These are phyloP conservation scores for Sturnus vulgaris DNA, from an alignment of 2,113 vertebrate genomes.

Conservation along the genomic window DNA sequence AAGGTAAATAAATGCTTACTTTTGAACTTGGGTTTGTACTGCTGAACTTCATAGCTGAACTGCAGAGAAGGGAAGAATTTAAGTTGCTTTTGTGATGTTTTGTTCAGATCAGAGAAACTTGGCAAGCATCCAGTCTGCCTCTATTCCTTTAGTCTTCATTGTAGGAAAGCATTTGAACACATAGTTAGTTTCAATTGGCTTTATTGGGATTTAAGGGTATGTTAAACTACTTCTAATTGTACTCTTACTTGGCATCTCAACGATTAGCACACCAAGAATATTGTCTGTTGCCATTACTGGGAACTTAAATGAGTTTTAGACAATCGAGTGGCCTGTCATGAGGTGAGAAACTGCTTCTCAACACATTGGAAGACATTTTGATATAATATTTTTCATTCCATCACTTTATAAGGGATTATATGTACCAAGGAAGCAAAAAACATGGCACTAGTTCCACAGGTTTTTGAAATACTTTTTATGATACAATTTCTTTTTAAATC, in stretches of 20 bases:
- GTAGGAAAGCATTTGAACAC: neutral
- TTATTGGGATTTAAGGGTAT: neutral
- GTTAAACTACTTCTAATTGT: neutral
- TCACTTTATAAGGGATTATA: neutral
- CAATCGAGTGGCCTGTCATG: accelerated
- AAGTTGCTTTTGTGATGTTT: neutral
- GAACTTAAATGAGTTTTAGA: neutral
- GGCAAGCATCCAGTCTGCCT: neutral
- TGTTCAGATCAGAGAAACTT: neutral
- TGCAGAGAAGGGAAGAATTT: neutral
- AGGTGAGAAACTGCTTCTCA: neutral
- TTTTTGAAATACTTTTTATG: neutral
- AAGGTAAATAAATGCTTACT: neutral
- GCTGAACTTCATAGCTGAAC: accelerated
- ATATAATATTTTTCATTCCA: neutral
- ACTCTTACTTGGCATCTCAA: neutral
- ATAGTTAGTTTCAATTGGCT: neutral
- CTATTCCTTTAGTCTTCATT: neutral
- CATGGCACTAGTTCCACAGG: neutral
- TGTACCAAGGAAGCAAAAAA: neutral
- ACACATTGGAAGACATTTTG: neutral
- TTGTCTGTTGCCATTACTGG: neutral
- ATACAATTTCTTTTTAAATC: neutral
- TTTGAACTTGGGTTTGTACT: neutral
- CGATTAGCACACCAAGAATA: neutral